Conservation (phyloP, 2,797 vertebrate genomes). For the Hippoglossus hippoglossus region DNA sequence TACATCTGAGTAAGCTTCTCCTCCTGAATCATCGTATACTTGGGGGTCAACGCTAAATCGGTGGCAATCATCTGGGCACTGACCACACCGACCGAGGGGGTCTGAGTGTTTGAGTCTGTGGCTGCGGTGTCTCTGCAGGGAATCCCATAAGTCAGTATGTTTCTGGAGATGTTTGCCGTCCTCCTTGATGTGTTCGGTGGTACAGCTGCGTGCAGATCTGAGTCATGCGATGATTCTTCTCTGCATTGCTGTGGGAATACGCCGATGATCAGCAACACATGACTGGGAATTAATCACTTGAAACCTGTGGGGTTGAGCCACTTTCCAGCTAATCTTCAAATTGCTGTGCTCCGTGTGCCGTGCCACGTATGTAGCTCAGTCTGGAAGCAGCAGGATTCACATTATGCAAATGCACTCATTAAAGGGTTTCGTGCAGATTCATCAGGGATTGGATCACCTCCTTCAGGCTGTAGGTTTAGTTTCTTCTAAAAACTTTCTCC, state of each 20-base stretch:
- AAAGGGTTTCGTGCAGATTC: conserved; percentile 44
- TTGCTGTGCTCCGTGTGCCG: conserved; percentile 27
- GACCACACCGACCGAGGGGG: conserved; percentile 51
- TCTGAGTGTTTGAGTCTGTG: conserved; percentile 53
- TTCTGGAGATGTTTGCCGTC: conserved; percentile 45
- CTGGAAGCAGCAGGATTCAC: conserved; percentile 25
- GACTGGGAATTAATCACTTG: conserved; percentile 65
- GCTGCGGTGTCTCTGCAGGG: conserved; percentile 63
- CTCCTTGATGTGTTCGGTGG: conserved; percentile 55
- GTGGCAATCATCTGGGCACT: conserved; percentile 56
- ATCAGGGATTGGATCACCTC: conserved; percentile 37
- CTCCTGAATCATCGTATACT: conserved; percentile 46
- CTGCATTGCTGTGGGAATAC: conserved; percentile 65
- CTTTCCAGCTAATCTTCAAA: conserved; percentile 53
- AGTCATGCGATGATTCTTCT: conserved; percentile 61
- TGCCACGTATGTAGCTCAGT: conserved; percentile 45
- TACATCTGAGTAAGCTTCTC: conserved; percentile 31
- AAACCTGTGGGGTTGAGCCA: conserved; percentile 52
- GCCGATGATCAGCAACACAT: conserved; percentile 72
- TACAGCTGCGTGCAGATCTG: conserved; percentile 69
- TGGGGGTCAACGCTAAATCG: conserved; percentile 48
- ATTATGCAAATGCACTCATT: conserved; percentile 53
- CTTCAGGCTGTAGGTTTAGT: conserved; percentile 40
- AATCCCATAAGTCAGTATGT: conserved; percentile 40
- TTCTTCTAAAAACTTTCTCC: conserved; percentile 32